Conservation (phyloP, 2,888 invertebrate species). For the Agrotis clavis region DNA sequence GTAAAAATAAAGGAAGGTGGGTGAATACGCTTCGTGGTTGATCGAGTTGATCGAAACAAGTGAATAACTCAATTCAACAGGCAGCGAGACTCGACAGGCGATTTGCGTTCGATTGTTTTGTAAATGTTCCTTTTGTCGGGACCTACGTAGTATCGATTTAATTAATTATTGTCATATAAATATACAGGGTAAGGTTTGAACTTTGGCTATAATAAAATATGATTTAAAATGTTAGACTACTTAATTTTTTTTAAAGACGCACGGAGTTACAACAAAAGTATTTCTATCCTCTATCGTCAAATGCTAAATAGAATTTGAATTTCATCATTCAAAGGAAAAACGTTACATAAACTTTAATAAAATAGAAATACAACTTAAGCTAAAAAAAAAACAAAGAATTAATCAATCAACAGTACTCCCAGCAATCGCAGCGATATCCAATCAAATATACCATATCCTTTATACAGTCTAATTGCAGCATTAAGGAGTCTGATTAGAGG, state of each 20-base stretch:
- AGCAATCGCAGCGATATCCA: slow-evolving; percentile 17
- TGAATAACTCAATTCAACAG: slow-evolving; percentile 44
- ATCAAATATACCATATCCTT: slow-evolving; percentile 39
- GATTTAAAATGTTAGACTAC: too few species aligned
- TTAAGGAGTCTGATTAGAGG: slow-evolving; percentile 80
- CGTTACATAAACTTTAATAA: too few species aligned
- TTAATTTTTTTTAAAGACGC: too few species aligned
- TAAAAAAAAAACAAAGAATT: too few species aligned
- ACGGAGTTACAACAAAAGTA: background rate
- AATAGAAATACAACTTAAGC: too few species aligned
- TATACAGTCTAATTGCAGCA: slow-evolving; percentile 59
- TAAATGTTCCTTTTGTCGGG: background rate
- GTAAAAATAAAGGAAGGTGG: slow-evolving; percentile 15
- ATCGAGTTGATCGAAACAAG: slow-evolving; percentile 23
- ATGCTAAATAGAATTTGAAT: background rate
- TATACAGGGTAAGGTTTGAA: background rate
- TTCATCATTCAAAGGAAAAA: background rate
- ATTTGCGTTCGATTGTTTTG: slow-evolving; percentile 1
- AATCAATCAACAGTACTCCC: too few species aligned
- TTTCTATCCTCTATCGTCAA: background rate
- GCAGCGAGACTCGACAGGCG: background rate
- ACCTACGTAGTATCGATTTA: background rate
- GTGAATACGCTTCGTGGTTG: slow-evolving; percentile 7
- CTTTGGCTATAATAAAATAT: background rate
- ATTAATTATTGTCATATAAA: background rate